Evolutionary conservation across 2,888 invertebrate genomes (phyloP).

Genomic region (Gasteruption jaculator): DNA sequence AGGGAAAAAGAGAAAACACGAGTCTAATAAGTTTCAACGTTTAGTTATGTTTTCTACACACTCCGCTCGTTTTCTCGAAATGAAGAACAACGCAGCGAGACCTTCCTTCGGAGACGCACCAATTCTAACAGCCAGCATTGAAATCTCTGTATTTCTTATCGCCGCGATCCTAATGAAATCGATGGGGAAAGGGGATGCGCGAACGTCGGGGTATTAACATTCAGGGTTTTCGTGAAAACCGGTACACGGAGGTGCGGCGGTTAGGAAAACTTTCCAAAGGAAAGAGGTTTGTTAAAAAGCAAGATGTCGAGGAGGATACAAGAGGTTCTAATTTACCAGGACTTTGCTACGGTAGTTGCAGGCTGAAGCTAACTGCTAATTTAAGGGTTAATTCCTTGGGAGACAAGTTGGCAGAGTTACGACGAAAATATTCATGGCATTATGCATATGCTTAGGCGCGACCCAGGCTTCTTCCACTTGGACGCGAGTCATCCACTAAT

Average conservation of each 20-base stretch:
- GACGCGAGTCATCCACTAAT: slow-evolving; percentile 43
- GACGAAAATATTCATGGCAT: slow-evolving; percentile 53
- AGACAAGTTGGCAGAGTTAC: slow-evolving; percentile 53
- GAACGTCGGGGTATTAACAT: too few species aligned
- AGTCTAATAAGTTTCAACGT: slow-evolving; percentile 49
- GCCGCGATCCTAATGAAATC: too few species aligned
- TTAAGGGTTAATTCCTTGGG: slow-evolving; percentile 53
- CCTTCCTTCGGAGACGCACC: too few species aligned
- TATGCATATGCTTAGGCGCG: slow-evolving; percentile 51
- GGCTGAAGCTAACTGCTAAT: slow-evolving; percentile 51
- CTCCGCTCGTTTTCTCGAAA: too few species aligned
- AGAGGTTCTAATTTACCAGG: slow-evolving; percentile 49
- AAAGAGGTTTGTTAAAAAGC: slow-evolving; percentile 24
- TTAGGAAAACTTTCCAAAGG: too few species aligned
- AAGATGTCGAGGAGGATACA: slow-evolving; percentile 34
- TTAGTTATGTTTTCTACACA: too few species aligned
- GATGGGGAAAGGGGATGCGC: too few species aligned
- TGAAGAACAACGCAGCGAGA: too few species aligned
- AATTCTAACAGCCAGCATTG: too few species aligned
- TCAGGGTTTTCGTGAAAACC: too few species aligned
- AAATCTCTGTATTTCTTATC: too few species aligned
- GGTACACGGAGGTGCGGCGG: too few species aligned
- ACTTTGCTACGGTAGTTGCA: slow-evolving; percentile 49
- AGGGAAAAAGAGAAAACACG: slow-evolving; percentile 34
- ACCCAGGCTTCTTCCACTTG: slow-evolving; percentile 29